Percentiles rank a stretch among this genome's conserved stretches.
These are phyloP conservation scores for Eumeta japonica DNA, from an alignment of 1,140 invertebrate genomes.

Conservation along the genomic window DNA sequence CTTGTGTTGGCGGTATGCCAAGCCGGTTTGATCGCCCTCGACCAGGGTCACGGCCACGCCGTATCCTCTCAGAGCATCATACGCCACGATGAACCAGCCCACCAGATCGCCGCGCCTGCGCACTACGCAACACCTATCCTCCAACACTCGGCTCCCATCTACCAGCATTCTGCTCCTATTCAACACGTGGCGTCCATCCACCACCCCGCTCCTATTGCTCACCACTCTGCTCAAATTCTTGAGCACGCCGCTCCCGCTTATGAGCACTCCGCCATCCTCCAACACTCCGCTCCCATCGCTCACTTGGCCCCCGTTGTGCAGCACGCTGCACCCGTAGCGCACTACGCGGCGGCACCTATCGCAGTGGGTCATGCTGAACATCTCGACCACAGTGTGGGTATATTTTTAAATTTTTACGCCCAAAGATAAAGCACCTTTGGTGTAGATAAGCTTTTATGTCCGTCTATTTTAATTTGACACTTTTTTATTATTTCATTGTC, in stretches of 20 bases:
- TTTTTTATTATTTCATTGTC: too few species aligned
- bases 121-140: conserved; percentile 15
- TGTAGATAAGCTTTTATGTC: too few species aligned
- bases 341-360: conserved; percentile 17
- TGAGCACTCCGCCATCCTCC: conserved; percentile 25
- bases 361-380: conserved; percentile 24
- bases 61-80: conserved; percentile 47
- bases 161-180: conserved; percentile 23
- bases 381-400: conserved; percentile 36
- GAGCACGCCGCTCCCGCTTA: conserved; percentile 13
- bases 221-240: conserved; percentile 11
- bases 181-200: conserved; percentile 22
- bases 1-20: conserved; percentile 30
- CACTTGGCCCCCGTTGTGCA: conserved; percentile 23
- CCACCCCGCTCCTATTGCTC: conserved; percentile 7
- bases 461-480: too few species aligned
- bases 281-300: conserved; percentile 22
- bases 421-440: too few species aligned
- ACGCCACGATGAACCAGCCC: conserved; percentile 34
- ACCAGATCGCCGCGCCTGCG: conserved; percentile 10
- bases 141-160: conserved; percentile 3
- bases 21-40: conserved; percentile 21
- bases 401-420: too few species aligned
- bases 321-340: conserved; percentile 16
- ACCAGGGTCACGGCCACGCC: conserved; percentile 25